Evolutionary conservation across 2,888 invertebrate genomes (phyloP), one percentile per base, ranked within the genome.

Genomic region (Drosophila neotestacea): DNA sequence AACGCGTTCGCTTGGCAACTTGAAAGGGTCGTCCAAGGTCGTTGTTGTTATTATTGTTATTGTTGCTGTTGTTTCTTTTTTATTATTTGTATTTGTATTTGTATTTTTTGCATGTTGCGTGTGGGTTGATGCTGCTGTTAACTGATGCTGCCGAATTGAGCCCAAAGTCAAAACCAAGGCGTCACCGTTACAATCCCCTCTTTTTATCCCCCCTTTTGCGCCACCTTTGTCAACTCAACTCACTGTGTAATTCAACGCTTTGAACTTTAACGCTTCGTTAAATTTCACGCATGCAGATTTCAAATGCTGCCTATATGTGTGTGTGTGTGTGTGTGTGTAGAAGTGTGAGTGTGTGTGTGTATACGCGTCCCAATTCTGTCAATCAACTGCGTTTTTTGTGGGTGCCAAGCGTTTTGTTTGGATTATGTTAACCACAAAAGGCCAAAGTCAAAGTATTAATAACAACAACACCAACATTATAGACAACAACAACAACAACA

Each of bases 251-350:
- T 73, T 75, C 72, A 81, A 89, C 75, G 81, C 85, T 87, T 81
- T 89, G 88, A 90, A 88, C 83, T 90, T 86, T 85, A 90, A 85
- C 80, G 90, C 89, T 85, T 88, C 90, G 87, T 76, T 88, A 77
- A 78, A 74, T 87, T 83, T 85, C 78, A 81, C 78, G 90, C 89
- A 89, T 90, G 90, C 87, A 90, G 87, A 90, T 83, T 78, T 81
- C 73, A 79, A 84, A 80, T 72, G 69, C 10, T 68, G 76, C 28
- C 50, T 46, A 30, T 51, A 13, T 58, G 46, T 39, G 7, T 46
- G 36, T 51, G 13, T 51, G 22, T 44, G 51, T 42, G 36, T 68
- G 32, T 44, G 42, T 38, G 9, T 52, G 36, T 68, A 27, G 39
- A 36, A 32, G 9, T 52, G 58, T 55, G 44, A n/a, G 46, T 36